phyloP scores from a whole-genome alignment of 1,140 invertebrate species.

The Mylabris phalerata region DNA sequence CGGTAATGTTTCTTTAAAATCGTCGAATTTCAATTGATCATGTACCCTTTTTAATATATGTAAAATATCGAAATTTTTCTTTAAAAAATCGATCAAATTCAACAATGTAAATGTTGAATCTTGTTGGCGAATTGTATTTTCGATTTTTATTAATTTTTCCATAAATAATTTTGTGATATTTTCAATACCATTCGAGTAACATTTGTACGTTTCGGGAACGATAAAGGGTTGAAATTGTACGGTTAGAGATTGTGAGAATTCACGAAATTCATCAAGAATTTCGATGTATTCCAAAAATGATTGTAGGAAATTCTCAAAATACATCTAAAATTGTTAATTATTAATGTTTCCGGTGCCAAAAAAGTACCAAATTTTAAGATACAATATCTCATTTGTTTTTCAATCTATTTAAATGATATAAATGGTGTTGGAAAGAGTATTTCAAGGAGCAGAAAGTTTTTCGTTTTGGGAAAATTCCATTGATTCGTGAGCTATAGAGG shows the following conservation, averaged over 20 bases:
- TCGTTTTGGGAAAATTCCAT: too few species aligned
- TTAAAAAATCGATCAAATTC: conserved; percentile 39
- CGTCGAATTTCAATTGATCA: conserved; percentile 34
- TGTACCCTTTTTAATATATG: conserved; percentile 45
- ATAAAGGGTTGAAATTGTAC: not conserved
- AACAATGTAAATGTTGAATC: conserved; percentile 42
- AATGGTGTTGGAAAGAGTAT: too few species aligned
- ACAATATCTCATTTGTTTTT: too few species aligned
- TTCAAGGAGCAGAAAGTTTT: too few species aligned
- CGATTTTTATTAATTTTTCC: conserved; percentile 26
- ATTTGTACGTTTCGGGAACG: conserved; percentile 23
- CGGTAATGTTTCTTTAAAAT: conserved; percentile 37
- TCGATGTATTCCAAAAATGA: conserved; percentile 33
- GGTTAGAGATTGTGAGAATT: conserved; percentile 12
- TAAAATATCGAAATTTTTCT: conserved; percentile 39
- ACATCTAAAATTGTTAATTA: conserved; percentile 24
- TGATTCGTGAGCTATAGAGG: too few species aligned
- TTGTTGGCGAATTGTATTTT: conserved; percentile 33
- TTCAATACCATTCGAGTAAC: conserved; percentile 23
- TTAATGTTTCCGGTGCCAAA: not conserved
- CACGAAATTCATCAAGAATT: conserved; percentile 31
- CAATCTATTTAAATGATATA: too few species aligned
- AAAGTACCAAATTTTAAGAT: too few species aligned
- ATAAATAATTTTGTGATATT: conserved; percentile 30
- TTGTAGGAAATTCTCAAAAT: conserved; percentile 30